Conservation (phyloP, 2,797 vertebrate species). For the Botia kubotai region DNA sequence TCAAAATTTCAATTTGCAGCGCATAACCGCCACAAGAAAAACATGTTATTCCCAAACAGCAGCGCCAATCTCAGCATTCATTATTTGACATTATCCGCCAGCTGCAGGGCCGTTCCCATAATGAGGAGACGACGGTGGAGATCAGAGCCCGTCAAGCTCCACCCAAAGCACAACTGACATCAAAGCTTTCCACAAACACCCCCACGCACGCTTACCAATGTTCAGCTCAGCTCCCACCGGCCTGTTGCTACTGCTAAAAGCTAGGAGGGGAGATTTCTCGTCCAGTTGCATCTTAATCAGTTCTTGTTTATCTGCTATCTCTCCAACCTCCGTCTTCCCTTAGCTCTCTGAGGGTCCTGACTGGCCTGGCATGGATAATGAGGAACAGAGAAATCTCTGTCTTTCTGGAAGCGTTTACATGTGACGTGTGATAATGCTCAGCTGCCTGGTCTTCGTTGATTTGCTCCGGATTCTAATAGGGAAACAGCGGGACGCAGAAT, state of each 20-base stretch:
- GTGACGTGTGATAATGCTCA: conserved; percentile 36
- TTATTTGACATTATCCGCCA: conserved; percentile 49
- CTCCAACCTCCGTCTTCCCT: conserved; percentile 11
- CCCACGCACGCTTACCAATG: conserved; percentile 22
- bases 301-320: conserved; percentile 7
- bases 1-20: conserved; percentile 50
- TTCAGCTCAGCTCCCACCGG: conserved; percentile 34
- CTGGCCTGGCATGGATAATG: conserved; percentile 42
- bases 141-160: conserved; percentile 42
- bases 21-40: conserved; percentile 38
- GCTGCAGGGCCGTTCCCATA: conserved; percentile 32
- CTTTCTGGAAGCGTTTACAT: conserved; percentile 19
- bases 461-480: conserved; percentile 39
- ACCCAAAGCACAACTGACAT: conserved; percentile 41
- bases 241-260: conserved; percentile 26
- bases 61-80: conserved; percentile 38
- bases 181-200: conserved; percentile 22
- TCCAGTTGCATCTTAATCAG: conserved; percentile 20
- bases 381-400: not conserved
- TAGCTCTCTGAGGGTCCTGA: conserved; percentile 26
- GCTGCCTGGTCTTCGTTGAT: conserved; percentile 23
- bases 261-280: conserved; percentile 36
- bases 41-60: conserved; percentile 48
- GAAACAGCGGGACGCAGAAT: conserved; percentile 39
- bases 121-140: conserved; percentile 42